Evolutionary conservation across 2,797 vertebrate genomes (phyloP).

Genomic region (Esox masquinongy): DNA sequence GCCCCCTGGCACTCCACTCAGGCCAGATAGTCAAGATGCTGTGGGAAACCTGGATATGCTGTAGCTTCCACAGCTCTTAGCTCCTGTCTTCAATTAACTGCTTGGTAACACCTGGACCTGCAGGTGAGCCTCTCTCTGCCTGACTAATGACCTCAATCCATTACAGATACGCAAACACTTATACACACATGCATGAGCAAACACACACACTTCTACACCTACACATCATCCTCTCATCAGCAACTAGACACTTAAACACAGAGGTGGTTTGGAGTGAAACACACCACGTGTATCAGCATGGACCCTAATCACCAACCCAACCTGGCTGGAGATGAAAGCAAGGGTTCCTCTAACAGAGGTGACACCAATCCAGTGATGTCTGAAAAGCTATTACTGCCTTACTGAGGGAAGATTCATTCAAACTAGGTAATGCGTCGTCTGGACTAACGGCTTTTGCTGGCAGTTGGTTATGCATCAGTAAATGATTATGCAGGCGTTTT

Average conservation of each 20-base stretch:
- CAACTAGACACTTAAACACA: not conserved
- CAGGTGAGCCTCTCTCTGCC: not conserved
- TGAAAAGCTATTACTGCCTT: slow-evolving; percentile 21
- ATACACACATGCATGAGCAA: no score
- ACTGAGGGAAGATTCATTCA: not conserved
- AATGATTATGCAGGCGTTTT: not conserved
- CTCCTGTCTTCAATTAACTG: not conserved
- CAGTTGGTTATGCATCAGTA: not conserved
- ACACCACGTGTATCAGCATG: not conserved
- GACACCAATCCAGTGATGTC: not conserved
- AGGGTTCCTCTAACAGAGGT: not conserved
- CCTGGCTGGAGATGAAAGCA: not conserved
- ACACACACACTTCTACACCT: not conserved
- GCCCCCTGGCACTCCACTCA: not conserved
- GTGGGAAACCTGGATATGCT: not conserved
- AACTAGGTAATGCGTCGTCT: not conserved
- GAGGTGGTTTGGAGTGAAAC: not conserved
- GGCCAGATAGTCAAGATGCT: not conserved
- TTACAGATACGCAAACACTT: not conserved
- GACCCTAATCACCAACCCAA: not conserved
- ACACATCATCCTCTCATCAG: not conserved
- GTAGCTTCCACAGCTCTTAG: not conserved
- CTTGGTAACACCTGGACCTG: not conserved
- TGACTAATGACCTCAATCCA: not conserved
- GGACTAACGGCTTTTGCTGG: not conserved